Evolutionary conservation across 2,797 vertebrate genomes (phyloP), one percentile per base, ranked within the genome.

Genomic region (Poecilia gillii): DNA sequence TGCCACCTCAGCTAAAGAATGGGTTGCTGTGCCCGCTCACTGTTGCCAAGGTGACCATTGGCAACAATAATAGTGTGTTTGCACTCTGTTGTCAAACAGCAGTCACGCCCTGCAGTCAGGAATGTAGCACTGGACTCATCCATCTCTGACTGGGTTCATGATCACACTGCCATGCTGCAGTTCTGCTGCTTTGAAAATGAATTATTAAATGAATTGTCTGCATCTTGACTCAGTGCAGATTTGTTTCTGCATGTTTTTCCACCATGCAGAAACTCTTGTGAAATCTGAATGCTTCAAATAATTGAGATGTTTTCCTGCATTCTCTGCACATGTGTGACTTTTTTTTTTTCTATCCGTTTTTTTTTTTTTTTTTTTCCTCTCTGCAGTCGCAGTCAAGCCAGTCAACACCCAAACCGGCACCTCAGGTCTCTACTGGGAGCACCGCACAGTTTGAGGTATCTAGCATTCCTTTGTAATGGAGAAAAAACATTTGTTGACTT

Each of bases 391-490:
- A 96, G 87, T 83, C 88, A 6, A 91, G 87, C 83, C 91, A 92
- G 90, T 79, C 91, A 90, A 75, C 95, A 73, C 88, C 95, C 86
- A 93, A 90, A 85, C 80, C 92, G 41, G 84, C 90, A 75, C 88
- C 93, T 78, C 93, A 93, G 92, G 94, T 86, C 85, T 91, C 95
- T 76, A 74, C 90, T 0, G 82, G 64, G 84, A 96, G 94, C 80
- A 90, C 95, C 76, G 88, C 95, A 55, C 87, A 95, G 87, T 91
- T 89, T 39, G 95, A 96, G 96, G 96, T 96, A 96, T 43, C 7
- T 73, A n/a, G 73, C 84, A 51, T 83, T 89, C 49, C 18, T 81
- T 74, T 74, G 45, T 70, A 3, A 46, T 18, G 25, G 45, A 14
- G 64, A 77, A 16, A 16, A 72, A 36, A 14, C 9, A 25, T 49